Evolutionary conservation across 1,140 invertebrate species (phyloP).

Genomic region (Panagrolaimus sp.): DNA sequence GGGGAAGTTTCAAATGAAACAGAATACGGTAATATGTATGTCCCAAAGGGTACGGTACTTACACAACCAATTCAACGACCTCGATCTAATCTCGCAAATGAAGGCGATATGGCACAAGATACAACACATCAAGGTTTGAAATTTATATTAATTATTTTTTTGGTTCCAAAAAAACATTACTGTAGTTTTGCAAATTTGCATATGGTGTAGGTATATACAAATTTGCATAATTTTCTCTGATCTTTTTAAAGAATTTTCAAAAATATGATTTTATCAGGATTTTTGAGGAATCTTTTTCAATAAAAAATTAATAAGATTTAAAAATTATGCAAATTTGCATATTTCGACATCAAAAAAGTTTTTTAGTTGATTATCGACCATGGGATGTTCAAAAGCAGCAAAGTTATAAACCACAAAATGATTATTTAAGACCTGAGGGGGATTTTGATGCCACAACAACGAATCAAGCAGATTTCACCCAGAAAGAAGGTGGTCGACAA

Average conservation of each 20-base stretch:
- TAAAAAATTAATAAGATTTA: too few relatives aligned
- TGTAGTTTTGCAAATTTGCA: too few relatives aligned
- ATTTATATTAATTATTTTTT: too few relatives aligned
- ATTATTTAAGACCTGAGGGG: not conserved
- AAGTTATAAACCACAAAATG: not conserved
- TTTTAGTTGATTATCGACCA: conserved; percentile 1
- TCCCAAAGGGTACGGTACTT: not conserved
- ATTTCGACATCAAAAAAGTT: too few relatives aligned
- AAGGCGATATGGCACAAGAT: conserved; percentile 12
- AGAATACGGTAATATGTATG: conserved; percentile 8
- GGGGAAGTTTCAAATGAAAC: not conserved
- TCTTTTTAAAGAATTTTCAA: too few relatives aligned
- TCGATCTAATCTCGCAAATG: not conserved
- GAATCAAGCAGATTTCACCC: not conserved
- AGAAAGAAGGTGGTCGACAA: not conserved
- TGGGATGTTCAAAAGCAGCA: not conserved
- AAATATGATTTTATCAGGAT: too few relatives aligned
- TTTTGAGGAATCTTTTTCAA: too few relatives aligned
- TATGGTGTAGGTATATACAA: too few relatives aligned
- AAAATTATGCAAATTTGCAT: too few relatives aligned
- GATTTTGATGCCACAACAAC: conserved; percentile 13
- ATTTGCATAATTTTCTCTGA: too few relatives aligned
- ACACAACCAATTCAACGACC: not conserved
- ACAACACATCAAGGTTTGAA: not conserved
- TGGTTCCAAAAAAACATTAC: too few relatives aligned